Conservation (phyloP, 23 tunicate species). For the Ciona savignyi region DNA sequence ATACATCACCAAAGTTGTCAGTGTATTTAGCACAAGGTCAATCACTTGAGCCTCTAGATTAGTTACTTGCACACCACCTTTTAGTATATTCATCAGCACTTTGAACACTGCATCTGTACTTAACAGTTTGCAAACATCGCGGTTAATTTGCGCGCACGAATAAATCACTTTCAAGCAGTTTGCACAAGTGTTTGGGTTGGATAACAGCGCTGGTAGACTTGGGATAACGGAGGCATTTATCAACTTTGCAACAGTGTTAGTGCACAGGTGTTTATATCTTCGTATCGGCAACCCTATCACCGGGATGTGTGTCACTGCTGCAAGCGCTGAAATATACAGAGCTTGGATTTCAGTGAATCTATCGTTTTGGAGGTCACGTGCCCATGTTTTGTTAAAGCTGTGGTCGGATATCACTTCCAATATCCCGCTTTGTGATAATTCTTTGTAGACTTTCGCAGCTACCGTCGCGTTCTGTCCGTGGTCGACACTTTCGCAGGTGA, state of each 20-base stretch:
- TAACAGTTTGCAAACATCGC: slow-evolving; percentile 5
- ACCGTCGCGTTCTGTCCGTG: slow-evolving; percentile 41
- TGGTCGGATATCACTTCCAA: slow-evolving; percentile 30
- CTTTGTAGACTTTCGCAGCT: slow-evolving; percentile 36
- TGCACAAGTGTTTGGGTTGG: slow-evolving; percentile 7
- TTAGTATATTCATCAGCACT: slow-evolving; percentile 12
- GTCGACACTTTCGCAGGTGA: slow-evolving; percentile 76
- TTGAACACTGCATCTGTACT: background rate
- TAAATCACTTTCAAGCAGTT: slow-evolving; percentile 42
- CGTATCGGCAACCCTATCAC: slow-evolving; percentile 56
- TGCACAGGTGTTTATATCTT: slow-evolving; percentile 18
- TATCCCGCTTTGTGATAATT: slow-evolving; percentile 11
- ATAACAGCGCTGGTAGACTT: slow-evolving; percentile 1
- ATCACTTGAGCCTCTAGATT: slow-evolving; percentile 23
- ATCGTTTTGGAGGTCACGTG: background rate
- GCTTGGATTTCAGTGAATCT: slow-evolving; percentile 8
- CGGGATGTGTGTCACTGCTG: slow-evolving; percentile 50
- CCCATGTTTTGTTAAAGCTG: background rate
- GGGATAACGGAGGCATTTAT: background rate
- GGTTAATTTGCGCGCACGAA: slow-evolving; percentile 43
- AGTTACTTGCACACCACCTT: slow-evolving; percentile 1
- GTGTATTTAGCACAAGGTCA: slow-evolving; percentile 46
- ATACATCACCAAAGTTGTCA: slow-evolving; percentile 30
- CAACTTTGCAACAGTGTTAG: slow-evolving; percentile 7
- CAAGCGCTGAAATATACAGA: slow-evolving; percentile 46